Base-by-base conservation (phyloP, 1,140 invertebrate genomes). In the Lepidurus packardi region DNA sequence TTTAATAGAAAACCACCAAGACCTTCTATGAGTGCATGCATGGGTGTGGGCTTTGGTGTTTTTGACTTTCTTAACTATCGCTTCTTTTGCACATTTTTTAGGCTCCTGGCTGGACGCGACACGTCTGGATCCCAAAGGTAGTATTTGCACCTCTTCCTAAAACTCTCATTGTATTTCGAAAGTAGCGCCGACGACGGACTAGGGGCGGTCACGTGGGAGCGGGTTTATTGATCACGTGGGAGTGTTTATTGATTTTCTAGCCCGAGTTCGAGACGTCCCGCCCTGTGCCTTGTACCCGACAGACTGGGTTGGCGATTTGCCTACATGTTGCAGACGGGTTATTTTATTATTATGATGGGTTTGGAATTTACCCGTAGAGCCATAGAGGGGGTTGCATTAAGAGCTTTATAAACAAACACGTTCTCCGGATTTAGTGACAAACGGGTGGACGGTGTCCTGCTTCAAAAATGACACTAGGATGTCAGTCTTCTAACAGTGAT, bases 81-180 rank as follows among this genome's bases (percentile, higher is more conserved):
- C 53, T 65, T 65, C 53, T 65, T 65, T 65, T 21, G n/a, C 53
- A 65, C 53, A 65, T 65, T 65, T 65, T 65, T 65, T 65, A 65
- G 53, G 53, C 53, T 13, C 53, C 53, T 65, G 53, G 53, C 21
- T 65, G 16, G 53, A 65, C 53, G 53, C 53, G 16, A 21, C 16
- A 4, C 53, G 7, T 9, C 53, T 65, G 53, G 53, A 65, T 16
- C 53, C 53, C 21, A 65, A 65, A 65, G 53, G 53, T 65, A 65
- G 53, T 65, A 65, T 13, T 65, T 65, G 53, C 53, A 65, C 53
- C 53, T 65, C 53, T 65, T 65, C 34, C 53, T 65, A 16, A 16
- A 13, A 7, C 53, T 65, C 4, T n/a, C 16, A 9, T 65, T 21
- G 53, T 1, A 21, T 65, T 65, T 65, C 53, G 21, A 65, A 65